Conservation (phyloP, 2,113 vertebrate genomes). For the Erpornis zantholeuca region DNA sequence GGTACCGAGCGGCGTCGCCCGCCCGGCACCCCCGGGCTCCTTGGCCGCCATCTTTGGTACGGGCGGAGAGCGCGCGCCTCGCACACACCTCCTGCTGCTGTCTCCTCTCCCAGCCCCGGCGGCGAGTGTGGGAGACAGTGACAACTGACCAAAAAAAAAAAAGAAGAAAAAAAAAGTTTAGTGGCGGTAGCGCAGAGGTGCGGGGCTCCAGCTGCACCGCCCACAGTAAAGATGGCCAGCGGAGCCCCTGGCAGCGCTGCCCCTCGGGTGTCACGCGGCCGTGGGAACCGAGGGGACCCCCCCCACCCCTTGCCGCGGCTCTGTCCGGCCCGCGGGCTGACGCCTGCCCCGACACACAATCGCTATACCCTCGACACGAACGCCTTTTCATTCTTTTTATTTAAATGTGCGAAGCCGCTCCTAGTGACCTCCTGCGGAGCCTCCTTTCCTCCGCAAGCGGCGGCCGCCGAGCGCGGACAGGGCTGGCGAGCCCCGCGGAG, state of each 20-base stretch:
- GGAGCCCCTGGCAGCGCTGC: not conserved
- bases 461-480: not conserved
- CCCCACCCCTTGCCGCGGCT: not conserved
- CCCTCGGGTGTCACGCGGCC: not conserved
- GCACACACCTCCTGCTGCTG: no score
- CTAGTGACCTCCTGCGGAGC: not conserved
- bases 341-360: not conserved
- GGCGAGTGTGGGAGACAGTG: no score
- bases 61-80: no score
- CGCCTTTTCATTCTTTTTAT: not conserved
- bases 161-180: not conserved
- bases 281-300: not conserved
- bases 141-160: no score
- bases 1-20: no score
- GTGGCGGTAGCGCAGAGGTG: not conserved
- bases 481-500: not conserved
- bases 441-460: not conserved
- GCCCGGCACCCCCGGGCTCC: no score
- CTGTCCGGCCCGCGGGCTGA: not conserved
- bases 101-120: no score
- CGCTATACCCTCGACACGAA: not conserved
- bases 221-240: slow-evolving; percentile 30
- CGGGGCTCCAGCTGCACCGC: not conserved
- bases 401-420: not conserved
- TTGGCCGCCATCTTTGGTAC: no score